phyloP scores from a whole-genome alignment of 2,113 vertebrate species.

The Osmerus eperlanus region DNA sequence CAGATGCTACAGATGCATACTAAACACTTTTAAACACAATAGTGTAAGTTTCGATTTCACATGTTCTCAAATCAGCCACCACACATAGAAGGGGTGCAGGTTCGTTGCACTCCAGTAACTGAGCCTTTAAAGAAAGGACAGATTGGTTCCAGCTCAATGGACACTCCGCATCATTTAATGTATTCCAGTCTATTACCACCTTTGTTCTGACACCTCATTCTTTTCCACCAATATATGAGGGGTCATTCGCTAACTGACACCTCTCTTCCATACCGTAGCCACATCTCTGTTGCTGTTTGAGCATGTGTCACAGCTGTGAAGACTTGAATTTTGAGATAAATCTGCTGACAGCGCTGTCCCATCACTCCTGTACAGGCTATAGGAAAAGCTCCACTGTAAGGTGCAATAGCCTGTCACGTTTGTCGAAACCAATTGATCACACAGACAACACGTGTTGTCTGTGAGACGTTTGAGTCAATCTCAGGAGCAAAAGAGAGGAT shows the following conservation, averaged over 20 bases:
- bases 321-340: conserved; percentile 68
- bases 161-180: conserved; percentile 71
- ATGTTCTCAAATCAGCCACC: conserved; percentile 13
- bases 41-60: background rate
- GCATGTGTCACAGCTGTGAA: conserved; percentile 69
- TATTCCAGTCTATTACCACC: conserved; percentile 75
- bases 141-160: conserved; percentile 67
- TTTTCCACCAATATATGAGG: conserved; percentile 67
- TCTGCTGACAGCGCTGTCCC: conserved; percentile 71
- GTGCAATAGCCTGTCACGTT: conserved; percentile 68
- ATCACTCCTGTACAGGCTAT: conserved; percentile 54
- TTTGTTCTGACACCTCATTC: conserved; percentile 73
- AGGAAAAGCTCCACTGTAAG: conserved; percentile 66
- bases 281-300: conserved; percentile 73
- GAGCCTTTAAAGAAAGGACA: conserved; percentile 58
- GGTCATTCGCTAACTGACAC: conserved; percentile 76
- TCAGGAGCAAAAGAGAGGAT: conserved; percentile 49
- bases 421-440: conserved; percentile 74
- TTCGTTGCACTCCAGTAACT: conserved; percentile 44
- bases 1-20: too few species aligned
- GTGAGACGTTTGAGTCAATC: conserved; percentile 54
- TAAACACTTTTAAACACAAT: too few species aligned
- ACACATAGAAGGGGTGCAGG: conserved; percentile 18
- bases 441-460: conserved; percentile 69
- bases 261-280: conserved; percentile 70